Percentiles rank a stretch among this genome's conserved stretches.
These are phyloP conservation scores for Eupithecia subfuscata DNA, from an alignment of 2,888 invertebrate species.

Conservation along the genomic window DNA sequence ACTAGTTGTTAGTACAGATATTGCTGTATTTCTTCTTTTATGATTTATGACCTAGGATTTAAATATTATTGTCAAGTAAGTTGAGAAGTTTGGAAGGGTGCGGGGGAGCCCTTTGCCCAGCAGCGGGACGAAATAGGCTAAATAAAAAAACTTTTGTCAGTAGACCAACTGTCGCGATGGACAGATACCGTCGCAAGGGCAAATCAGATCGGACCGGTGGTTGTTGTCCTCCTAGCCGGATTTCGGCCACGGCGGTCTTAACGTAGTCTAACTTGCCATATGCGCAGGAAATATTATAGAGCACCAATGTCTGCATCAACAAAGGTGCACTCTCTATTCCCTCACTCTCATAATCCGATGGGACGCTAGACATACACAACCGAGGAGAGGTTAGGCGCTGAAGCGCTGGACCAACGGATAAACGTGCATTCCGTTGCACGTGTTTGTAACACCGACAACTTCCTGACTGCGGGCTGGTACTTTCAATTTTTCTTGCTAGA, in stretches of 20 bases:
- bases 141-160: background rate
- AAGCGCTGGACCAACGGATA: too few species aligned
- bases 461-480: background rate
- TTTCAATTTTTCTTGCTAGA: background rate
- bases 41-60: background rate
- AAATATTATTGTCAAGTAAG: too few species aligned
- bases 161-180: background rate
- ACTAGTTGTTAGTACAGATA: background rate
- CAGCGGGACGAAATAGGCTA: too few species aligned
- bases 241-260: background rate
- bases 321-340: background rate
- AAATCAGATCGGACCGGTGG: background rate
- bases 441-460: too few species aligned
- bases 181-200: too few species aligned
- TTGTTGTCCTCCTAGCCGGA: background rate
- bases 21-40: background rate
- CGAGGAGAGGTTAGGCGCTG: too few species aligned
- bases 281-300: slow-evolving; percentile 9
- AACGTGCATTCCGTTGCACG: too few species aligned
- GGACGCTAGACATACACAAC: too few species aligned
- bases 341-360: background rate
- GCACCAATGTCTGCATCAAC: background rate
- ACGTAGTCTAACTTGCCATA: background rate
- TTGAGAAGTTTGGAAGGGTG: too few species aligned
- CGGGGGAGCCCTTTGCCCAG: too few species aligned